Evolutionary conservation across 2,113 vertebrate species (phyloP).

Genomic region (Isurus oxyrinchus): DNA sequence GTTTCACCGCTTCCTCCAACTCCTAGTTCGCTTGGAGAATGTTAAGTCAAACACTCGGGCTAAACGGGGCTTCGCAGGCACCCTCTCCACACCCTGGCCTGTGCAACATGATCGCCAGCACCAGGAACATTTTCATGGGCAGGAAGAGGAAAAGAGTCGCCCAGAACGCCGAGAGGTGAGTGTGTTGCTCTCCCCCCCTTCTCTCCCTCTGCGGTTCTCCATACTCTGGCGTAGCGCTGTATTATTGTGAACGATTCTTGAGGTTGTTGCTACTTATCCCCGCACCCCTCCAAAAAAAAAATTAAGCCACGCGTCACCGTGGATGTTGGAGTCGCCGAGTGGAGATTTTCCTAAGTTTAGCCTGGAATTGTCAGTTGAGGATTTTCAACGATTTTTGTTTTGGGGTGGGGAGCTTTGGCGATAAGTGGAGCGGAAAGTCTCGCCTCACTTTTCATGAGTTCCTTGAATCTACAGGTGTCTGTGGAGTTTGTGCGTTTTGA

Average conservation of each 20-base stretch:
- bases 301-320: neutral
- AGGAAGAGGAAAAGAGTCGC: neutral
- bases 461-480: slow-evolving; percentile 1
- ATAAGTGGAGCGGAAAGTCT: neutral
- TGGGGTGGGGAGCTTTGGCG: neutral
- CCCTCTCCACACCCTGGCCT: neutral
- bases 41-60: neutral
- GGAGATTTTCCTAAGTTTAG: neutral
- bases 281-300: neutral
- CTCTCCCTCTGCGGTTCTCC: neutral
- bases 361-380: neutral
- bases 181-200: neutral
- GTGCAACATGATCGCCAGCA: slow-evolving; percentile 14
- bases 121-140: neutral
- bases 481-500: neutral
- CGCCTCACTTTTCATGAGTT: neutral
- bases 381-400: neutral
- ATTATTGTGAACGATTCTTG: neutral
- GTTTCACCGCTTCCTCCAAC: neutral
- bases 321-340: neutral
- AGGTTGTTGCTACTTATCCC: neutral
- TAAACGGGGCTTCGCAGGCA: neutral
- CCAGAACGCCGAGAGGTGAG: neutral
- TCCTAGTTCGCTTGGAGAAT: neutral
- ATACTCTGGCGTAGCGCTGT: neutral